phyloP scores from a whole-genome alignment of 2,797 vertebrate genomes.

The Hydrocynus forskahlii region DNA sequence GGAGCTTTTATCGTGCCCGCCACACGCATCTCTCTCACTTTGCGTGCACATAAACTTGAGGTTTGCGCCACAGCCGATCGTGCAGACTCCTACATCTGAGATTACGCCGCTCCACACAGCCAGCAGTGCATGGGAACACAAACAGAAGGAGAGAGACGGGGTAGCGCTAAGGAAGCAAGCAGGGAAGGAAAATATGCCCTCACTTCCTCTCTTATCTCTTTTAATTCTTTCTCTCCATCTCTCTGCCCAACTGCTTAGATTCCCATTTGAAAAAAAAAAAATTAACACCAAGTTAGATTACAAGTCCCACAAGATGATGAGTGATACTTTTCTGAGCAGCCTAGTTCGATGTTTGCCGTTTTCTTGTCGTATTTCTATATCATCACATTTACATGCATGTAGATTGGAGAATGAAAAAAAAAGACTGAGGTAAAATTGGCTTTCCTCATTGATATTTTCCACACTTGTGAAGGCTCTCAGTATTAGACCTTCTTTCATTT shows the following conservation, averaged over 20 bases:
- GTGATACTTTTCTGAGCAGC: constrained; percentile 28
- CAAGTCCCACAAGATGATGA: constrained; percentile 24
- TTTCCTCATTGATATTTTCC: constrained; percentile 31
- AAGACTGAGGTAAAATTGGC: not conserved
- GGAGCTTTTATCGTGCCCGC: constrained; percentile 75
- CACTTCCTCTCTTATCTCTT: constrained; percentile 71
- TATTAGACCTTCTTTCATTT: constrained; percentile 23
- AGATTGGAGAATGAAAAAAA: constrained; percentile 12
- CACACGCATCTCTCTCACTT: constrained; percentile 62
- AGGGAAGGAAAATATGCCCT: constrained; percentile 70
- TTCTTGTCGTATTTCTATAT: constrained; percentile 13
- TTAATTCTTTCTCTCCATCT: constrained; percentile 53
- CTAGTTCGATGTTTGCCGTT: constrained; percentile 1
- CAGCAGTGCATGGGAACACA: constrained; percentile 68
- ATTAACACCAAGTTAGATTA: not conserved
- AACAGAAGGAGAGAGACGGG: constrained; percentile 50
- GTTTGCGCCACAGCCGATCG: constrained; percentile 56
- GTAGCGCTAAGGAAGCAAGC: constrained; percentile 32
- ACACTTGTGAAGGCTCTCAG: constrained; percentile 8
- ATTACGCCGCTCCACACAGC: constrained; percentile 73
- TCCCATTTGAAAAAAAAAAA: constrained; percentile 4
- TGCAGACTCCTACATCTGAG: constrained; percentile 62
- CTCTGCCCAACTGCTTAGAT: constrained; percentile 1
- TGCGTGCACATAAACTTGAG: constrained; percentile 65
- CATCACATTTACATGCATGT: constrained; percentile 9